Conservation (phyloP, 2,113 vertebrate species). For the Mesembrinibis cayennensis region DNA sequence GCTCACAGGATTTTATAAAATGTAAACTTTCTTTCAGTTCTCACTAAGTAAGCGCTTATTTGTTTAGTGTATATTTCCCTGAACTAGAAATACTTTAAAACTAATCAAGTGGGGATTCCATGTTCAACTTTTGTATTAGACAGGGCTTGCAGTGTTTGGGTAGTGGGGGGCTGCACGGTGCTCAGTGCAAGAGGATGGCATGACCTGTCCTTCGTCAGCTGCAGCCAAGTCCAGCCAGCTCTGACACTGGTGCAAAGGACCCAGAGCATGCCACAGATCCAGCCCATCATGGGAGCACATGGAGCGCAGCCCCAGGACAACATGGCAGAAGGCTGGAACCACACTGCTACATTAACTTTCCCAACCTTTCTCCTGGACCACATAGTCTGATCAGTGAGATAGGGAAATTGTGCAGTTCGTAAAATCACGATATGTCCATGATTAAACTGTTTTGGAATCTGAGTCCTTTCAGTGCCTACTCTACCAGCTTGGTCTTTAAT, state of each 20-base stretch:
- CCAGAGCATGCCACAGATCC: rapidly evolving
- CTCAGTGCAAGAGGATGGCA: too few relatives aligned
- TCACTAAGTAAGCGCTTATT: background rate
- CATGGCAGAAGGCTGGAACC: too few relatives aligned
- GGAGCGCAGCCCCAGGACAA: background rate
- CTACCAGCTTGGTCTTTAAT: background rate
- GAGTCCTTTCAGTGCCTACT: background rate
- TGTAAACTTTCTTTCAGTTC: background rate
- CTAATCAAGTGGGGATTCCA: background rate
- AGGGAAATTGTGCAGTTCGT: background rate
- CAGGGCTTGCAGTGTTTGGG: background rate
- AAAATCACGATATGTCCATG: background rate
- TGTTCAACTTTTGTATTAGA: background rate
- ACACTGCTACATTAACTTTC: background rate
- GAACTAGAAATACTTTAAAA: background rate
- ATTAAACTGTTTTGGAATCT: background rate
- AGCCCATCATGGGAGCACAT: background rate
- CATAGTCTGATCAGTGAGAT: background rate
- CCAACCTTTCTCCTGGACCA: background rate
- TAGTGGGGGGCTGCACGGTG: background rate
- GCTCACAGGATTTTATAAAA: background rate
- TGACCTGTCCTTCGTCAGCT: background rate
- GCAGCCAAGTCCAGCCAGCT: background rate
- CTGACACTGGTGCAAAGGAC: rapidly evolving
- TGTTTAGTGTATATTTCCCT: background rate